Evolutionary conservation across 64 coral and sea anemone genomes (phyloP), one percentile per base, ranked within the genome.

Genomic region (Catalaphyllia jardinei): DNA sequence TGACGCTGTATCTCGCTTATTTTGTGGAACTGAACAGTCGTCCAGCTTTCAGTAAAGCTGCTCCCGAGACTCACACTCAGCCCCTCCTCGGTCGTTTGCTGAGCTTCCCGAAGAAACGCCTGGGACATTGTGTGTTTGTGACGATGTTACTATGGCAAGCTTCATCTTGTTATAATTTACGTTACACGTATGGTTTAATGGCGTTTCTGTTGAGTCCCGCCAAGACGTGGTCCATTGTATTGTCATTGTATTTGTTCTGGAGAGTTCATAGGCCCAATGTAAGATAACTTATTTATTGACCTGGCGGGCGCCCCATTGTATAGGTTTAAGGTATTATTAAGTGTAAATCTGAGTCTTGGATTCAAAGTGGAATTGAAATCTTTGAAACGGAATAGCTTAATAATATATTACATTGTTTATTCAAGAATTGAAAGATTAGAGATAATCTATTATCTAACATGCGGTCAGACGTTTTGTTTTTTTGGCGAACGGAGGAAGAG

Each of bases 221-320:
- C 0, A 96, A 96, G 60, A 88, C 86, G 18, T 96, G 94, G 94
- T 96, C 94, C 28, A 35, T 96, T 69, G 33, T 78, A 55, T 84
- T 96, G 18, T 81, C 88, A 8, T 61, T 83, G 2, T 92, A 87
- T 80, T 80, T 92, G 75, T 92, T 83, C 22, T 83, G 80, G 80
- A 64, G 60, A 42, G 80, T 83, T 19, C 80, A 83, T 18, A 83
- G 80, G n/a, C 80, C 80, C 8, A 67, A 31, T 29, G 10, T 18
- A 46, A 46, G 63, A 77, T 77, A 77, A 63, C 28, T 61, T 20
- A 83, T 39, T 83, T 39, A 83, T 62, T 6, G 31, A 77, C 35
- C 24, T 3, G 10, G 10, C 10, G 50, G 8, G 55, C 50, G n/a
- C 12, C 10, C 50, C 25, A 14, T 17, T 77, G 49, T 2, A 77